Conservation (phyloP, 2,797 vertebrate species). For the Eupleurogrammus muticus region DNA sequence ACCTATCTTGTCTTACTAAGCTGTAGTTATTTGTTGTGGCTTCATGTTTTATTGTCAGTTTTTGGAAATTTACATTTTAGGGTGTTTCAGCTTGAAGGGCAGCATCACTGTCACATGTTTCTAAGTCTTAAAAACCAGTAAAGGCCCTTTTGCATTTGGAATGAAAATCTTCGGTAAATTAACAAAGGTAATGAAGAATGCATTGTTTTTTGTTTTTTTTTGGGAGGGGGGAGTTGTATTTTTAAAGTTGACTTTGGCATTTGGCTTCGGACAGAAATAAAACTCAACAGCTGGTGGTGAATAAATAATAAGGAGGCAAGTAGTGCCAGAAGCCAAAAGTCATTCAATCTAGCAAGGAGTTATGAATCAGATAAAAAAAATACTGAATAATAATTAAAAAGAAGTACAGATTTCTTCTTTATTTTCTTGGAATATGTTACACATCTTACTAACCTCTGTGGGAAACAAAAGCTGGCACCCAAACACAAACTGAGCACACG, state of each 20-base stretch:
- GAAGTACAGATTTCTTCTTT: no score
- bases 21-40: no score
- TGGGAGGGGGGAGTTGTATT: neutral
- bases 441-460: neutral
- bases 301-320: neutral
- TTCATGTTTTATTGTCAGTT: neutral
- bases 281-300: slow-evolving; percentile 1
- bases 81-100: no score
- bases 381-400: neutral
- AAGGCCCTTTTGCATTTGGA: neutral
- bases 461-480: slow-evolving; percentile 16
- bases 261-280: slow-evolving; percentile 15
- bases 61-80: no score
- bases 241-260: neutral
- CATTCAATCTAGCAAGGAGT: neutral
- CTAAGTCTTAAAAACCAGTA: neutral
- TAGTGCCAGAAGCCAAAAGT: neutral
- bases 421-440: slow-evolving; percentile 3
- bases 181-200: neutral
- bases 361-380: neutral
- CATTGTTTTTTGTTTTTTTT: neutral
- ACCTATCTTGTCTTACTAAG: neutral
- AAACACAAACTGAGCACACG: neutral
- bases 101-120: neutral
- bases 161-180: neutral